phyloP scores from a whole-genome alignment of 2,113 vertebrate genomes.

The Hemiscyllium ocellatum region DNA sequence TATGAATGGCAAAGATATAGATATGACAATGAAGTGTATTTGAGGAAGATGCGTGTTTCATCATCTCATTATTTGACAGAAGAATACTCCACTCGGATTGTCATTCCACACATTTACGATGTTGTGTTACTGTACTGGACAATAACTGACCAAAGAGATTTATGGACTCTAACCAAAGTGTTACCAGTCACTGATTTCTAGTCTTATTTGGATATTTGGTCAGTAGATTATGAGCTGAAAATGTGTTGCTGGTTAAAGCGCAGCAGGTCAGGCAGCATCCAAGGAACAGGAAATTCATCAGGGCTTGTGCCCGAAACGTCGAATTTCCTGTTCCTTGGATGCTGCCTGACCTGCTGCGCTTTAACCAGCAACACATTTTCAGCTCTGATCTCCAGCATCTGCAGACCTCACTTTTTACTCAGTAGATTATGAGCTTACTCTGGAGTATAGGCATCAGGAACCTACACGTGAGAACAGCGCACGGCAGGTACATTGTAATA shows the following conservation, averaged over 20 bases:
- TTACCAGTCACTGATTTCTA: neutral
- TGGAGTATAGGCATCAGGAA: neutral
- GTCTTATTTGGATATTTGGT: neutral
- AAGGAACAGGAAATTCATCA: too few species aligned
- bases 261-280: too few species aligned
- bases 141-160: neutral
- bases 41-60: neutral
- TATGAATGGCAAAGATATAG: neutral
- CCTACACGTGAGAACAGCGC: too few species aligned
- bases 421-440: neutral
- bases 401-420: too few species aligned
- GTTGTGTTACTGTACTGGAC: neutral
- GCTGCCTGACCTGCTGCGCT: too few species aligned
- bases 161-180: neutral
- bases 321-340: too few species aligned
- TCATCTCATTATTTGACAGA: neutral
- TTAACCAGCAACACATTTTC: too few species aligned
- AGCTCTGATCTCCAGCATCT: too few species aligned
- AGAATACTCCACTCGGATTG: neutral
- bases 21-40: neutral
- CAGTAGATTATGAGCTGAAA: neutral
- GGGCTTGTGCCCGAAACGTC: too few species aligned
- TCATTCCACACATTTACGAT: neutral
- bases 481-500: too few species aligned
- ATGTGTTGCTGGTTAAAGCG: too few species aligned